Base-by-base conservation (phyloP, 2,113 vertebrate genomes). In the Argyrosomus japonicus region DNA sequence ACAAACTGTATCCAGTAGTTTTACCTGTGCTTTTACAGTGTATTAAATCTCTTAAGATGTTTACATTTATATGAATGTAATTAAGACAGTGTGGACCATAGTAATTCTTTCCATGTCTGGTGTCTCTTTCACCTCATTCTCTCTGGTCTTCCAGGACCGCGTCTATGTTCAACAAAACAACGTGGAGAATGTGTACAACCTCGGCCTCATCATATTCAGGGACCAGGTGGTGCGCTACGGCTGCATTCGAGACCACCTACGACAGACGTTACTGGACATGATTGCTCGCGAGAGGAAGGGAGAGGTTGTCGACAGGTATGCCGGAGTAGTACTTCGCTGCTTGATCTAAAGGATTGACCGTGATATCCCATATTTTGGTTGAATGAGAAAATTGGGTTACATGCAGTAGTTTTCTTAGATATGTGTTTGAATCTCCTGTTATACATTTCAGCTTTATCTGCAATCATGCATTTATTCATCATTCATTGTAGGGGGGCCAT, bases 111-210 rank as follows among this genome's bases (percentile, higher is more conserved):
- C 18, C 7, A 19, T 56, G 36, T 29, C 61, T 50, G 4, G 23
- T 21, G 58, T n/a, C 19, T 5, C 68, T 43, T 19, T 67, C 18
- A 10, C 68, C 6, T 21, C 8, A 12, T 57, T 75, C 8, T 54
- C 13, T 68, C 25, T 70, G 3, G 2, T 57, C 62, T 45, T 45
- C 36, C 72, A 95, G 94, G 94, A 95, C 77, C 90, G 98, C 71
- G 98, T 99, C 40, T 99, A 99, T 81, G 98, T 99, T 81, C 98
- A 99, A 79, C 98, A 99, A 86, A 99, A 99, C 89, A 98, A 98
- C 0, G 97, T 99, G 91, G 97, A 99, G 91, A 99, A 99, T 72
- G 98, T 99, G 87, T 99, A 99, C 95, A 99, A 99, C 92, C 94
- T 99, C 79, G 98, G 98, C 85, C 95, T 99, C 93, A 98, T 99